Evolutionary conservation across 1,140 invertebrate genomes (phyloP).

Genomic region (Agraylea sexmaculata): DNA sequence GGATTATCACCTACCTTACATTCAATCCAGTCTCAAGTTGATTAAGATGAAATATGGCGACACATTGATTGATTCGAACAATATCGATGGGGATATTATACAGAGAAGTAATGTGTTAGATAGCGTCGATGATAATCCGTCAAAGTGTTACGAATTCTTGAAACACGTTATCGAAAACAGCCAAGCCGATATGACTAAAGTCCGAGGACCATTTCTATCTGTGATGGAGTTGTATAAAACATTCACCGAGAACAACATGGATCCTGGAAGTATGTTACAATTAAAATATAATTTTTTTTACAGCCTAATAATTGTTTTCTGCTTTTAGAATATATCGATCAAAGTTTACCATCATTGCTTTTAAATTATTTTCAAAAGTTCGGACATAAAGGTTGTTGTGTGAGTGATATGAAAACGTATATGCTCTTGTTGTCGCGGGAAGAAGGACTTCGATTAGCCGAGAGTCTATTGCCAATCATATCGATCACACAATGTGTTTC

Average conservation of each 20-base stretch:
- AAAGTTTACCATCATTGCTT: too few relatives aligned
- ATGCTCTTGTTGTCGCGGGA: conserved; percentile 38
- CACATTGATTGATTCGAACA: conserved; percentile 18
- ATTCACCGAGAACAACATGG: conserved; percentile 40
- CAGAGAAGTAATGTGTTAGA: conserved; percentile 23
- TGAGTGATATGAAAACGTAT: conserved; percentile 68
- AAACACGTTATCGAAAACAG: conserved; percentile 38
- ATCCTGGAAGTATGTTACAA: conserved; percentile 28
- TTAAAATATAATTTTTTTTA: too few relatives aligned
- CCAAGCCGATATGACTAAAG: conserved; percentile 34
- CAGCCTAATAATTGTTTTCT: too few relatives aligned
- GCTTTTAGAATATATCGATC: too few relatives aligned
- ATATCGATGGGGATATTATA: conserved; percentile 12
- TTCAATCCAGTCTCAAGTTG: conserved; percentile 51
- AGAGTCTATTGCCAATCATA: conserved; percentile 13
- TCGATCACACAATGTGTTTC: background rate
- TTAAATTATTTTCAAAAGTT: conserved; percentile 69
- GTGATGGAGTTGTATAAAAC: conserved; percentile 62
- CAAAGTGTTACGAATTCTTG: conserved; percentile 55
- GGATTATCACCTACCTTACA: conserved; percentile 62
- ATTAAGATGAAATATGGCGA: conserved; percentile 24
- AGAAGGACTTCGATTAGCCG: conserved; percentile 31
- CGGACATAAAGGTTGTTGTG: conserved; percentile 70
- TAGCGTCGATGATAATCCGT: conserved; percentile 36
- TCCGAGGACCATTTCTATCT: conserved; percentile 71